Conservation (phyloP, 2,888 invertebrate genomes). For the Plebejus argus region DNA sequence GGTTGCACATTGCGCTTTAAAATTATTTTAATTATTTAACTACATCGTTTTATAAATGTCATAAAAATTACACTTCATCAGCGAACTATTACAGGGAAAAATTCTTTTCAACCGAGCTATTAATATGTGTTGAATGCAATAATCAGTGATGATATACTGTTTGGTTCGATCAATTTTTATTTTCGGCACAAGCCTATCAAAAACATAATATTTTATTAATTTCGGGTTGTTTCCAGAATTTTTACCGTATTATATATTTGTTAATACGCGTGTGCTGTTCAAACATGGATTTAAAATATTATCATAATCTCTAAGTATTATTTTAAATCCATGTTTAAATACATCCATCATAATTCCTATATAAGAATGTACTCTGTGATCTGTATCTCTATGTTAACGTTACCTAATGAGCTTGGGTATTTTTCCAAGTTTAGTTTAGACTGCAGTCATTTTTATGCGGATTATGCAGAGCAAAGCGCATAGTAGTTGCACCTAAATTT, state of each 20-base stretch:
- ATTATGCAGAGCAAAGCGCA: neutral
- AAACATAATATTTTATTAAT: neutral
- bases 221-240: neutral
- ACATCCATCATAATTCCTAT: no score
- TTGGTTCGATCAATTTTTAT: neutral
- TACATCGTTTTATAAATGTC: neutral
- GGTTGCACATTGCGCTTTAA: no score
- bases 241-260: neutral
- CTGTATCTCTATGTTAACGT: neutral
- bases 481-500: neutral
- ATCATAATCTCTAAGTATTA: neutral
- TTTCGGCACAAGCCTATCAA: neutral
- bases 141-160: neutral
- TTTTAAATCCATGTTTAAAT: no score
- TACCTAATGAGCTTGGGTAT: neutral
- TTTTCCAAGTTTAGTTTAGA: neutral
- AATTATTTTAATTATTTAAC: neutral
- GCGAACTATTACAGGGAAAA: neutral
- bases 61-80: neutral
- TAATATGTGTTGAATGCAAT: neutral
- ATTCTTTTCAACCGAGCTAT: conserved; percentile 4
- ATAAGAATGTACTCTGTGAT: no score
- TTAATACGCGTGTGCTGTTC: neutral
- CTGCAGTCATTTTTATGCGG: neutral
- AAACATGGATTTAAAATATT: neutral